Evolutionary conservation across 2,888 invertebrate genomes (phyloP), one percentile per base, ranked within the genome.

Genomic region (Hyposoter didymator): DNA sequence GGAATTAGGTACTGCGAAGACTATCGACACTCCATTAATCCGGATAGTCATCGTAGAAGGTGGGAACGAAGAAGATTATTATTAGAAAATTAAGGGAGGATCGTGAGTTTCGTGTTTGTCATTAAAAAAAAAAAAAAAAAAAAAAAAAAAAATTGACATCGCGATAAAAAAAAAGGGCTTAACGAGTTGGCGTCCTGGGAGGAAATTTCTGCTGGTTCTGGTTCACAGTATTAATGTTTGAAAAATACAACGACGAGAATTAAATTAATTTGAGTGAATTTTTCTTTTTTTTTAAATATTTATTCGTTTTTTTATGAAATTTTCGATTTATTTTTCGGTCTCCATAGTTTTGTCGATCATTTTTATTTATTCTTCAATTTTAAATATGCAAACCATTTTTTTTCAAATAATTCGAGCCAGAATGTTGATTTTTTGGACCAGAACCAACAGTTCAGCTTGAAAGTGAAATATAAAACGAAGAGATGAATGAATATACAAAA

Each of bases 71-170:
- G 39, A 79, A 62, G 62, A 59, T 59, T 70, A 70, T 67, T 74
- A 62, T 75, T 83, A 81, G 74, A 78, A 66, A 76, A 64, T 81
- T 83, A 86, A 88, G 78, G 55, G 28, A 86, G 86, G 86, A 87
- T 28, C 47, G 67, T 78, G 74, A 78, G 70, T 84, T 73, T 72
- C 45, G 47, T 81, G 79, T 52, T 78, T 47, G 62, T n/a, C 22
- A 62, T 49, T 17, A 3, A 10, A 72, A 82, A 35, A 14, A 70
- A 70, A 59, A n/a, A 45, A 67, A 1, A 14, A 19, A 28, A 32
- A 43, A 43, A 43, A 10, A 14, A 67, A 39, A 28, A 78, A 76
- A 28, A 35, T 3, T 4, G 7, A 52, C 66, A 28, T 28, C 1
- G 28, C 28, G 28, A 28, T 28, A 28, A 35, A 66, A 2, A 12